Evolutionary conservation across 1,140 invertebrate genomes (phyloP).

Genomic region (Eubasilissa regina): DNA sequence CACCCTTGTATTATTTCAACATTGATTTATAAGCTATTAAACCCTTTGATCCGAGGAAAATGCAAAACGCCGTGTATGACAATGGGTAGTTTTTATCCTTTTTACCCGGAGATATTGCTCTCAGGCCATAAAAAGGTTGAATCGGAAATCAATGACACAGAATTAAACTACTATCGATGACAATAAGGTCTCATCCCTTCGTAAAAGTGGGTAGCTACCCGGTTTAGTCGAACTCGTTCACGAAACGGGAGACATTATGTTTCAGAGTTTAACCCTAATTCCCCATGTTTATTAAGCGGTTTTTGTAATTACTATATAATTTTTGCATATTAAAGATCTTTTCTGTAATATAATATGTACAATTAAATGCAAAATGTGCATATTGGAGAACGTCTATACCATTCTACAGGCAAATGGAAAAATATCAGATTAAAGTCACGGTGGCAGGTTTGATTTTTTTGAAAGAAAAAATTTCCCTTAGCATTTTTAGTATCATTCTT

Average conservation of each 20-base stretch:
- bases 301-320: too few species aligned
- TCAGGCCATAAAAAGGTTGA: slow-evolving; percentile 51
- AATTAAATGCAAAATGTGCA: too few species aligned
- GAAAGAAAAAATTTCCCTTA: too few species aligned
- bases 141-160: slow-evolving; percentile 60
- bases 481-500: too few species aligned
- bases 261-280: too few species aligned
- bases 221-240: slow-evolving; percentile 24
- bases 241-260: background rate
- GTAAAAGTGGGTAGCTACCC: slow-evolving; percentile 29
- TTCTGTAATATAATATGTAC: background rate
- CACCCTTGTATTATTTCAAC: slow-evolving; percentile 59
- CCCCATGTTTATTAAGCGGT: too few species aligned
- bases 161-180: slow-evolving; percentile 59
- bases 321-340: background rate
- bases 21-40: slow-evolving; percentile 61
- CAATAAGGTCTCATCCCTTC: slow-evolving; percentile 51
- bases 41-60: slow-evolving; percentile 56
- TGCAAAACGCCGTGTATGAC: slow-evolving; percentile 52
- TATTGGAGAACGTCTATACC: background rate
- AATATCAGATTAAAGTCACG: background rate
- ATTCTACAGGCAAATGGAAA: background rate
- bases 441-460: background rate
- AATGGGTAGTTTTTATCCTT: slow-evolving; percentile 47
- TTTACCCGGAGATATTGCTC: slow-evolving; percentile 46